Evolutionary conservation across 2,113 vertebrate genomes (phyloP), one percentile per base, ranked within the genome.

Genomic region (Pagrus major): DNA sequence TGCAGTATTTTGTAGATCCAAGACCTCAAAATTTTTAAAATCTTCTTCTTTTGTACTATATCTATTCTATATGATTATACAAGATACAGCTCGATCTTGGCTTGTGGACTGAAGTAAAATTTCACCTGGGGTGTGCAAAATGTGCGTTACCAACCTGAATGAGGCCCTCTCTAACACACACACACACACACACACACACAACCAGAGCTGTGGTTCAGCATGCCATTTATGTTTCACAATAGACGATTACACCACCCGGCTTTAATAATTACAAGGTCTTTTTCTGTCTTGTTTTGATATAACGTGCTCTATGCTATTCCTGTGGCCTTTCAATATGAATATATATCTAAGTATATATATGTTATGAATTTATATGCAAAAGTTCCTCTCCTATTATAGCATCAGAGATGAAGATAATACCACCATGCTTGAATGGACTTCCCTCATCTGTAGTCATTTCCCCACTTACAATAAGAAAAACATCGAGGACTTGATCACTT

Each of bases 281-380:
- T 89, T 86, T 87, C 72, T 7, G 44, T 91, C 63, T 90, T 86
- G 81, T 89, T 91, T 89, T 90, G 68, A 91, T 90, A 91, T 89
- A 71, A 87, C 84, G 86, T 91, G 88, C 87, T 95, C 82, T 92
- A 91, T 93, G 91, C 93, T 94, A 94, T 93, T 95, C 93, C 93
- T 93, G 95, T 95, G 95, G 95, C 95, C 95, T 96, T 95, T 93
- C 52, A 78, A 89, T 91, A 88, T 92, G 70, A 87, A 87, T 92
- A 86, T 89, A 92, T 91, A 91, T 85, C 64, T 90, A 88, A 80
- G 71, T 86, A 76, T 88, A 83, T 90, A 83, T 91, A 88, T 89
- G 84, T 94, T 88, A 90, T 93, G 80, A 88, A 92, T 92, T 92
- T 89, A 94, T 95, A 95, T 95, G 94, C 94, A 95, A 94, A 90